Evolutionary conservation across 2,888 invertebrate genomes (phyloP).

Genomic region (Mechanitis mazaeus): DNA sequence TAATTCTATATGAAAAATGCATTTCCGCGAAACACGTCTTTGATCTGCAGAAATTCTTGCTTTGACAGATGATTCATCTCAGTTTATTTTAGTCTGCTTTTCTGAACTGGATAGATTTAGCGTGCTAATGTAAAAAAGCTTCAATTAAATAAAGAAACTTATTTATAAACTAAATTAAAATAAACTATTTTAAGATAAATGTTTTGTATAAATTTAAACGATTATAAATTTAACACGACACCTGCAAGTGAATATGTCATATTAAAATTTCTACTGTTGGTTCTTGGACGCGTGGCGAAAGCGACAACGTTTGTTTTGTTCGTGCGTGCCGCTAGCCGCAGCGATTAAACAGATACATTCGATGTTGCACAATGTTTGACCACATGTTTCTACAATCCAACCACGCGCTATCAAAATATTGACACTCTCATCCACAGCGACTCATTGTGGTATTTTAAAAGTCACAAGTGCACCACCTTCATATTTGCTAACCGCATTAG

Average conservation of each 20-base stretch:
- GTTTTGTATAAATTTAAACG: too few relatives aligned
- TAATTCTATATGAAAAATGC: slow-evolving; percentile 27
- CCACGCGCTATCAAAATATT: slow-evolving; percentile 74
- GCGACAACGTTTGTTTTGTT: slow-evolving; percentile 50
- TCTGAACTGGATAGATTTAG: not conserved
- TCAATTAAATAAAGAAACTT: not conserved
- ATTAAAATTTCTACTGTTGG: not conserved
- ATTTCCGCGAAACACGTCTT: slow-evolving; percentile 60
- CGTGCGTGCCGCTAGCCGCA: slow-evolving; percentile 48
- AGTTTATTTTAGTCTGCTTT: slow-evolving; percentile 56
- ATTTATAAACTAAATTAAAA: not conserved
- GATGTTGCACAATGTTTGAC: slow-evolving; percentile 71
- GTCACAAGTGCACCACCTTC: slow-evolving; percentile 58
- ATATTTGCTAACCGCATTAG: slow-evolving; percentile 70
- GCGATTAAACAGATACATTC: slow-evolving; percentile 53
- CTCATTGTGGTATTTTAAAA: slow-evolving; percentile 60
- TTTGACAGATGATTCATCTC: slow-evolving; percentile 64
- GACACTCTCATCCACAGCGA: slow-evolving; percentile 68
- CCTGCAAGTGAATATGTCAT: too few relatives aligned
- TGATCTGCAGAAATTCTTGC: slow-evolving; percentile 64
- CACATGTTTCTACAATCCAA: slow-evolving; percentile 64
- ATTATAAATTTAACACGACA: too few relatives aligned
- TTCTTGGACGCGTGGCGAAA: slow-evolving; percentile 42
- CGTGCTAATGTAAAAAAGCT: not conserved
- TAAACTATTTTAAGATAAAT: not conserved